Evolutionary conservation across 2,888 invertebrate species (phyloP).

Genomic region (Cantharis flavilabris): DNA sequence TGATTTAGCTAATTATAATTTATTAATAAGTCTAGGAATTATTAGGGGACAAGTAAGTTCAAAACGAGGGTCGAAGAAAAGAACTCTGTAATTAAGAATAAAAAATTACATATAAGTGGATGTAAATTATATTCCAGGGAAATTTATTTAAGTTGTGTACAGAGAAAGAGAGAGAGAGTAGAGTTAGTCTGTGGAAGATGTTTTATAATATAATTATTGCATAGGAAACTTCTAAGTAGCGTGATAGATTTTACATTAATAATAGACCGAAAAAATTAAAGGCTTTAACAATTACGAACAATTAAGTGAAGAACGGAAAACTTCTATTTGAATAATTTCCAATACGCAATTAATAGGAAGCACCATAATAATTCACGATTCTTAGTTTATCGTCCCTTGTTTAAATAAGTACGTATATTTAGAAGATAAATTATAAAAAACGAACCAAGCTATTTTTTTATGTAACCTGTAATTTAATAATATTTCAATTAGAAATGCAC

Average conservation of each 20-base stretch:
- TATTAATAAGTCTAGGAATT: background rate
- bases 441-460: constrained; percentile 2
- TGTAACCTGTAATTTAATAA: constrained; percentile 15
- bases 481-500: constrained; percentile 8
- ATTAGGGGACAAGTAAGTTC: background rate
- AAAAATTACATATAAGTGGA: background rate
- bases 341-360: constrained; percentile 20
- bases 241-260: constrained; percentile 23
- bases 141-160: background rate
- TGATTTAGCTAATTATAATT: background rate
- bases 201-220: background rate
- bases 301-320: constrained; percentile 33
- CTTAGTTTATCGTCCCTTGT: constrained; percentile 12
- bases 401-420: constrained; percentile 4
- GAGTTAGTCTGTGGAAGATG: background rate
- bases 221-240: constrained; percentile 21
- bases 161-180: background rate
- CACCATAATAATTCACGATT: constrained; percentile 4
- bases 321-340: constrained; percentile 22
- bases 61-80: background rate
- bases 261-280: constrained; percentile 33
- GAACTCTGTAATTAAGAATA: background rate
- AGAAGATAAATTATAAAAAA: constrained; percentile 11
- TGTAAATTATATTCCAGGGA: background rate
- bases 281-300: constrained; percentile 35